Evolutionary conservation across 2,888 invertebrate species (phyloP), one percentile per base, ranked within the genome.

Genomic region (Actias luna): DNA sequence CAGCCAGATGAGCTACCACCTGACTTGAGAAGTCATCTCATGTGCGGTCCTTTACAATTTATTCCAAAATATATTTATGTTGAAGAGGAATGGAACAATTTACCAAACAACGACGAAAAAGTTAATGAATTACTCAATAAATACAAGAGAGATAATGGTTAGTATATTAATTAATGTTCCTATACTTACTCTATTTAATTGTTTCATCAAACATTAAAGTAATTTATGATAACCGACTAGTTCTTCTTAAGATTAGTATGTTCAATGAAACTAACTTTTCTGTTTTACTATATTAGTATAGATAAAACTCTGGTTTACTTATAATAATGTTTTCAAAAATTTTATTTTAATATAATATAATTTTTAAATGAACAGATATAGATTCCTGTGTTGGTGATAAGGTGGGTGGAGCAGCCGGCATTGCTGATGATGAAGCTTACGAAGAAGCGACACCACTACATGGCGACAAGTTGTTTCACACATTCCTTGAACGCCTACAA

Each of bases 391-490:
- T 70, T 12, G 88, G 89, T 5, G 80, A 87, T 10, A 97, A 97
- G 77, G 91, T 93, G 33, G 59, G 89, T 7, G 75, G 67, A 7
- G 76, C 68, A 8, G 78, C 69, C 0, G 85, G 74, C 0, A 84
- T 79, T 0, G 78, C 74, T 14, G 92, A 93, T 14, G 85, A 91
- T 14, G 98, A 98, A 77, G 93, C 94, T 29, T 98, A 98, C 78
- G 98, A 98, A 77, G 97, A 96, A 74, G 93, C 94, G 0, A 82
- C 94, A 62, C 97, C 98, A 0, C 93, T 95, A 33, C 98, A 98
- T 79, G 98, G 97, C 0, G 98, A 98, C 83, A 92, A 94, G 67
- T 93, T 96, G 84, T 97, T 97, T 79, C 96, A 98, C 83, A 94
- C 96, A 64, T 97, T 98, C 79, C 83, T 96, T 27, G 94, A 95